Conservation (phyloP, 2,888 invertebrate species). For the Morpho deidamia region DNA sequence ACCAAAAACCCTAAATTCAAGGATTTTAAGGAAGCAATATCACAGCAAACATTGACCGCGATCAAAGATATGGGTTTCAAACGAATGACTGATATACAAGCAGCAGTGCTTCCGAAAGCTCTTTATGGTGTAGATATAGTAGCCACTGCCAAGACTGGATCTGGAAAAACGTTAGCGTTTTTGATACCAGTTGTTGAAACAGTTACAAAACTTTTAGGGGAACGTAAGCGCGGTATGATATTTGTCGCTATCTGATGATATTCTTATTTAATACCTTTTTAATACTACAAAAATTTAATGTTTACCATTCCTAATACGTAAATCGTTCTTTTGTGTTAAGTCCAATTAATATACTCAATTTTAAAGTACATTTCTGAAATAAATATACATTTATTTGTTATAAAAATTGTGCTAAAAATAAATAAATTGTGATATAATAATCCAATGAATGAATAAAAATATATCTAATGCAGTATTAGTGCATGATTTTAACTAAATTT, state of each 20-base stretch:
- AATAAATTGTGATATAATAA: no score
- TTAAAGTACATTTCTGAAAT: no score
- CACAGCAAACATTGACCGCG: slow-evolving; percentile 85
- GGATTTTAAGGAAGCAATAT: slow-evolving; percentile 80
- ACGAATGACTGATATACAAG: slow-evolving; percentile 96
- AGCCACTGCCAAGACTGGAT: slow-evolving; percentile 97
- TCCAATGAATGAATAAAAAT: no score
- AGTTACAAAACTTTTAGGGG: slow-evolving; percentile 79
- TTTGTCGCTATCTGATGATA: background rate
- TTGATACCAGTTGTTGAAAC: slow-evolving; percentile 95
- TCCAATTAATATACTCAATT: no score
- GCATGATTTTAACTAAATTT: no score
- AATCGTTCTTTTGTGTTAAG: no score
- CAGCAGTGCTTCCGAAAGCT: slow-evolving; percentile 89
- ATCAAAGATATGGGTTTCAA: slow-evolving; percentile 93
- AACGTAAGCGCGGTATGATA: slow-evolving; percentile 21
- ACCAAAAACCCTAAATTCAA: slow-evolving; percentile 61
- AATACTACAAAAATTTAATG: no score
- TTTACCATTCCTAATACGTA: no score
- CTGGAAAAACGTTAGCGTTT: slow-evolving; percentile 97
- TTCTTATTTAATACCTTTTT: slow-evolving; percentile 1
- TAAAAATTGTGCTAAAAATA: no score
- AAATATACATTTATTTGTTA: no score
- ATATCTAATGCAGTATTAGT: no score
- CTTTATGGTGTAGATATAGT: slow-evolving; percentile 94